Evolutionary conservation across 2,113 vertebrate species (phyloP).

Genomic region (Orientallactaga bullata): DNA sequence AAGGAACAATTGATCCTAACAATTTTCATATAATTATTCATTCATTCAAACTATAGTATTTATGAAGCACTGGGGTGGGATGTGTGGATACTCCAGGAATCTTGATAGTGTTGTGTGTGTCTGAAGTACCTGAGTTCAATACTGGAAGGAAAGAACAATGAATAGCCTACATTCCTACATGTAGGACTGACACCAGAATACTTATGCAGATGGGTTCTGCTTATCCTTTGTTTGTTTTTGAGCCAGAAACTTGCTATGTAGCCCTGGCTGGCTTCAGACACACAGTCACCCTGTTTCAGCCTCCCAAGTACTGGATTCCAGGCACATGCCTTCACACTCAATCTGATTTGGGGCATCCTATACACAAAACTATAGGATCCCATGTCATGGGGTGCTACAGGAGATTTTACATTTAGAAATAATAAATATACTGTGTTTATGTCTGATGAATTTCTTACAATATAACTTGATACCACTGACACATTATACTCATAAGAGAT

Average conservation of each 20-base stretch:
- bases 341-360: neutral
- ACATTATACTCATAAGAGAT: constrained; percentile 79
- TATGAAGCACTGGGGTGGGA: neutral
- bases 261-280: too few species aligned
- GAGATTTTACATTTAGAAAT: neutral
- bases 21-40: neutral
- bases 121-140: neutral
- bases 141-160: neutral
- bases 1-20: neutral
- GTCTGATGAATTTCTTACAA: constrained; percentile 71
- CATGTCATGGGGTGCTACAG: neutral
- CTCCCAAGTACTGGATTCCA: neutral
- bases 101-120: neutral
- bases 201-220: neutral
- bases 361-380: neutral
- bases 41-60: neutral
- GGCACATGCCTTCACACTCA: too few species aligned
- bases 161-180: neutral
- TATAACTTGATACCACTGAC: constrained; percentile 71
- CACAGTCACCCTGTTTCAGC: neutral
- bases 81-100: neutral
- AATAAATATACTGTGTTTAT: constrained; percentile 26
- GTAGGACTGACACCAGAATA: neutral
- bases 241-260: neutral
- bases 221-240: neutral